A percentile compares a stretch with the other conserved stretches of the same genome.
Evolutionary conservation across 2,888 invertebrate species (phyloP).

Genomic region (Phania funesta): DNA sequence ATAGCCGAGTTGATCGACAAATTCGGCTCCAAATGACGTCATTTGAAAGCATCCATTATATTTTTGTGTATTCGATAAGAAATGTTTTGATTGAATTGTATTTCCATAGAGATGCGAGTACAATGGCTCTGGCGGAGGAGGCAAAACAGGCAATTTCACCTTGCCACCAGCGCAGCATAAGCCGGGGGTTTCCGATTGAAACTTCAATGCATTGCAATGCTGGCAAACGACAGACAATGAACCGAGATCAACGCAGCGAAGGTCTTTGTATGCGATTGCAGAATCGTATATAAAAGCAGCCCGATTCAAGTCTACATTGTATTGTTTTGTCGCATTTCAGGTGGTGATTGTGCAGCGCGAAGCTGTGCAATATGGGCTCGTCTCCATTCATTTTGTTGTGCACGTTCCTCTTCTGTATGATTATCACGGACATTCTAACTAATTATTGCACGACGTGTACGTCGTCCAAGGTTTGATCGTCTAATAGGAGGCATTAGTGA

Average conservation of each 20-base stretch:
- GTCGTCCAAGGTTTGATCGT: constrained; percentile 43
- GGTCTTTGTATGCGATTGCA: constrained; percentile 28
- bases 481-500: constrained; percentile 56
- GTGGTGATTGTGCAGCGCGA: constrained; percentile 19
- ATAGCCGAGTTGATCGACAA: constrained; percentile 22
- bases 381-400: constrained; percentile 47
- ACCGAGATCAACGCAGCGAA: constrained; percentile 47
- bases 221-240: constrained; percentile 48
- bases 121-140: constrained; percentile 39
- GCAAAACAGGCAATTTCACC: constrained; percentile 42
- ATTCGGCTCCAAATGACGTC: no score
- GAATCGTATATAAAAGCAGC: background rate
- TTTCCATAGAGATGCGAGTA: no score
- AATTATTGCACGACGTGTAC: constrained; percentile 49
- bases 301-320: constrained; percentile 6
- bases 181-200: constrained; percentile 21
- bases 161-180: constrained; percentile 39
- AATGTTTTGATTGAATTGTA: no score
- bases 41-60: no score
- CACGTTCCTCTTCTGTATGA: constrained; percentile 48
- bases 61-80: no score
- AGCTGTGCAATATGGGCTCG: constrained; percentile 40
- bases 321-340: constrained; percentile 27
- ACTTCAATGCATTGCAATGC: constrained; percentile 55
- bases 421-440: constrained; percentile 46